Base-by-base conservation (phyloP, 1,140 invertebrate species). In the Cryptotermes secundus region DNA sequence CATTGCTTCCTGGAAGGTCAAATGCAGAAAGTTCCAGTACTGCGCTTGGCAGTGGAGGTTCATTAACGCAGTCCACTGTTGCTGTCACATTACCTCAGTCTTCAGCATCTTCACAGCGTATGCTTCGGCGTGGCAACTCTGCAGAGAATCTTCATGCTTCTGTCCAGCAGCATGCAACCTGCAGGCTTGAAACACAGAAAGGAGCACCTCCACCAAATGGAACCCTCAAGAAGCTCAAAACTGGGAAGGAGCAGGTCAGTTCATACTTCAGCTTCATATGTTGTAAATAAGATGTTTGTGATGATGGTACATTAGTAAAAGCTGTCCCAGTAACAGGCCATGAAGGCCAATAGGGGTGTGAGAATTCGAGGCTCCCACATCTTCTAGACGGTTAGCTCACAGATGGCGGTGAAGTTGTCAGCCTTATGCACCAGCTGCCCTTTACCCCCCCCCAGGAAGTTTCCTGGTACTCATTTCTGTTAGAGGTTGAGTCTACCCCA, bases 211-310 rank as follows among this genome's bases (percentile, higher is more conserved):
- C 59, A 31, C 59, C 59, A n/a, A 72, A 72, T 72, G 59, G 59
- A 72, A 72, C 26, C 0, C 87, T 90, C 26, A 91, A 91, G 84
- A 91, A 91, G 87, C 87, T 91, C 49, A 92, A 91, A 86, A 90
- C 89, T 83, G 90, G 90, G 84, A 89, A 89, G 34, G 90, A 92
- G 87, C 89, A 90, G 45, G 85, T 85, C 34, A 84, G 83, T 83
- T 65, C 16, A 24, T 19, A 26, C 24, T 36, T 81, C 1, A n/a
- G 79, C 79, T 80, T 38, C 10, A 4, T 14, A 24, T 80, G 79
- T 16, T 22, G 79, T 80, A 31, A n/a, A n/a, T n/a, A n/a, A n/a
- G n/a, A n/a, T n/a, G n/a, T n/a, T n/a, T n/a, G n/a, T n/a, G n/a
- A n/a, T n/a, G n/a, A n/a, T n/a, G n/a, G n/a, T n/a, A n/a, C n/a